Conservation (phyloP, 2,888 invertebrate species). For the Eutolmus rufibarbis region DNA sequence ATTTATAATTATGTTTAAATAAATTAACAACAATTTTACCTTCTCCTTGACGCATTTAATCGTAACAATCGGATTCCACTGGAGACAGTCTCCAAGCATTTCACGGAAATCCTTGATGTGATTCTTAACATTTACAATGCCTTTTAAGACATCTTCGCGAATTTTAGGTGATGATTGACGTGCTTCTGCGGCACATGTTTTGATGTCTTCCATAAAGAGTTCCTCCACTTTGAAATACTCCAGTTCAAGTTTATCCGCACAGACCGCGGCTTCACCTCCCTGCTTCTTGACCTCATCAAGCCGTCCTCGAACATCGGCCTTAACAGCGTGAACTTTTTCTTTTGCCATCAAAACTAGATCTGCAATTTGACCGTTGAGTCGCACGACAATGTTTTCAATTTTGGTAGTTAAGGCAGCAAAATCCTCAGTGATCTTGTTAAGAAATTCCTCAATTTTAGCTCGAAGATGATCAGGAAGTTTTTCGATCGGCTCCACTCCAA, state of each 20-base stretch:
- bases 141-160: not conserved
- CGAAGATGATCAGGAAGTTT: not conserved
- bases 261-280: not conserved
- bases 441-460: not conserved
- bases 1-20: not conserved
- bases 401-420: not conserved
- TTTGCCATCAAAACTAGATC: not conserved
- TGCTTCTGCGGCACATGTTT: not conserved
- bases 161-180: not conserved
- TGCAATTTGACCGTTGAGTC: not conserved
- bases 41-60: constrained; percentile 2
- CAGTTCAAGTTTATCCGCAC: not conserved
- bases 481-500: not conserved
- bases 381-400: not conserved
- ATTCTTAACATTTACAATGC: not conserved
- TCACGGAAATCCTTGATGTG: not conserved
- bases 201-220: not conserved
- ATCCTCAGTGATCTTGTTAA: not conserved
- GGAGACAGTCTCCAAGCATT: not conserved
- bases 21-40: not conserved
- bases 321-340: not conserved
- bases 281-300: not conserved
- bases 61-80: not conserved
- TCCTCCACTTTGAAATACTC: not conserved
- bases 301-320: not conserved